Evolutionary conservation across 2,113 vertebrate species (phyloP), one percentile per base, ranked within the genome.

Genomic region (Aramus guarauna): DNA sequence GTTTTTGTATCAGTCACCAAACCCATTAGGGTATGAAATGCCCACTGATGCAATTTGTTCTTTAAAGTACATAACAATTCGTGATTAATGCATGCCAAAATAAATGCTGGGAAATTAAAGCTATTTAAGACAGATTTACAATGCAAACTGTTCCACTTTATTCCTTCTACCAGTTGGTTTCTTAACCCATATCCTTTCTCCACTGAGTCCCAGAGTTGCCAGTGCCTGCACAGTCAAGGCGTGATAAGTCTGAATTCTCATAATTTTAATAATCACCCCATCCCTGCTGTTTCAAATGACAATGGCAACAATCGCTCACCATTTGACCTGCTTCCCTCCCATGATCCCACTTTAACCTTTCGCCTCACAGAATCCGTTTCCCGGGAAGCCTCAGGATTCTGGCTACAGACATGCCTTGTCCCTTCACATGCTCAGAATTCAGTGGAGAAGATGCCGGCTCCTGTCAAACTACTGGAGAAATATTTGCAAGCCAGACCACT

Each of bases 271-370:
- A 0, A 58, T 24, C 55, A 37, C 41, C 82, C 84, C 85, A 30
- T 27, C 90, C 93, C 93, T 32, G 84, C 91, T 37, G 77, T 14
- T 84, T 24, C 48, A 48, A 27, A 78, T 23, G 4, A 91, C 89
- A 80, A 77, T 1, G 71, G 41, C 76, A 88, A 92, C 81, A 18
- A 41, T 60, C 27, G 96, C 98, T 98, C 97, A 98, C 98, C 98
- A 98, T 98, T 98, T 98, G 96, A 98, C 98, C 96, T 98, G 98
- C 91, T 98, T 98, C 97, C 98, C 98, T 97, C 98, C 98, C 98
- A 98, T 98, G 97, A 92, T 98, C 96, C 97, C 95, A 92, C 94
- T 97, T 75, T 34, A 56, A 96, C 95, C 97, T 97, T 48, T 83
- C 53, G 72, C 94, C 96, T 98, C 98, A 97, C 92, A 72, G 64